Base-by-base conservation (phyloP, 2,113 vertebrate species). In the Alces alces region DNA sequence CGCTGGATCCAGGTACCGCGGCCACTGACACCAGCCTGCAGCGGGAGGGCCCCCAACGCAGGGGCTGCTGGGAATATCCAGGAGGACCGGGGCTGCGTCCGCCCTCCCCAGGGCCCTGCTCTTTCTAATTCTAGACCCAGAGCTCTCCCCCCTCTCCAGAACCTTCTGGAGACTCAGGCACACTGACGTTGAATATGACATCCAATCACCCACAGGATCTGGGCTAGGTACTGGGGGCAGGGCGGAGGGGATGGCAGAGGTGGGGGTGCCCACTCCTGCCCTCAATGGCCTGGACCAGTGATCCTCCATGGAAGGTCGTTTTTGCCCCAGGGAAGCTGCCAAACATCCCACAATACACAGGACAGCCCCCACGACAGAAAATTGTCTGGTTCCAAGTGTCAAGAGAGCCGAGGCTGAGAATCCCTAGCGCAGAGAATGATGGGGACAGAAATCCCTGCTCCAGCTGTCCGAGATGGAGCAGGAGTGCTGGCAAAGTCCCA, bases 1-100 rank as follows among this genome's bases (percentile, higher is more conserved):
- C 99, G 99, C 95, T 99, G 99, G 99, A 99, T 99, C 97, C 99
- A 99, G 99, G 99, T 99, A 96, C 27, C 3, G 0, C 0, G 0
- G 21, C 4, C 8, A 0, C 14, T 0, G 64, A 4, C 1, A 0
- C 13, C 0, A 0, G 3, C 64, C 27, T 4, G 19, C 13, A 33
- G 57, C 28, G 14, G 27, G 17, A 14, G 55, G 50, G 52, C 5
- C 1, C 4, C 36, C 33, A 1, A 2, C 11, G 1, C 6, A 3
- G 86, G n/a, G 27, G 64, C 54, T 36, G 5, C 50, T 1, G 14
- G 61, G 43, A 16, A 25, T 2, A 16, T 16, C 27, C 28, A 47
- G n/a, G 36, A 61, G 64, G 36, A 25, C 39, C 47, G 5, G 36
- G 33, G 4, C 57, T 52, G 33, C 2, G 4, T 11, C 28, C 2